Conservation (phyloP, 2,888 invertebrate genomes). For the Lasioglossum lativentre region DNA sequence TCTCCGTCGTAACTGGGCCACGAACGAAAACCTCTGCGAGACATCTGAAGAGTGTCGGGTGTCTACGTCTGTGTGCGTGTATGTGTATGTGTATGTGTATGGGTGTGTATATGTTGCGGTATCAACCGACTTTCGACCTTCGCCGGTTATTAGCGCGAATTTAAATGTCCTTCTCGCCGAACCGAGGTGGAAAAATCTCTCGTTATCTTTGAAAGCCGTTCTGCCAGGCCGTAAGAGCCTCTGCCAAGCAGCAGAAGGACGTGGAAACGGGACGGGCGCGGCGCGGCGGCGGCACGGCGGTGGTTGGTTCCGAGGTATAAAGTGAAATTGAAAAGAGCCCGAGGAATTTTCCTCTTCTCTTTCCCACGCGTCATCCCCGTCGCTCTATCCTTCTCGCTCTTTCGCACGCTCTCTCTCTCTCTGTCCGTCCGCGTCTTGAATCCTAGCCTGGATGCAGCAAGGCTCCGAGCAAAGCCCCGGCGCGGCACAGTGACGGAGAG, state of each 20-base stretch:
- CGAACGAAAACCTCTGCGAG: constrained; percentile 32
- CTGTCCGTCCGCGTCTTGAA: constrained; percentile 11
- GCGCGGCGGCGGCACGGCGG: too few relatives aligned
- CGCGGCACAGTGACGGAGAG: not conserved
- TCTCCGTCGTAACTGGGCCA: constrained; percentile 33
- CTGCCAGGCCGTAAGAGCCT: constrained; percentile 39
- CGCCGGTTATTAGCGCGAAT: constrained; percentile 48
- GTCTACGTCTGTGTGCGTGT: not conserved
- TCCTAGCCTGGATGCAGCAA: constrained; percentile 32
- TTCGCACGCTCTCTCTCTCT: not conserved
- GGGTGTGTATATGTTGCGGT: not conserved
- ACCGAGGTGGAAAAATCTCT: constrained; percentile 52
- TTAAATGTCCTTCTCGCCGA: constrained; percentile 45
- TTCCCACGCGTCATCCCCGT: constrained; percentile 22
- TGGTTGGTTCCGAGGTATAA: constrained; percentile 39
- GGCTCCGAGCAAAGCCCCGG: constrained; percentile 46
- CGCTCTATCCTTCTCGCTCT: not conserved
- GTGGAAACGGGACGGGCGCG: constrained; percentile 22
- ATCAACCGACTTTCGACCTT: constrained; percentile 22
- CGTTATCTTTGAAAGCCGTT: constrained; percentile 60
- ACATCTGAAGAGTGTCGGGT: not conserved
- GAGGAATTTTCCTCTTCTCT: constrained; percentile 44
- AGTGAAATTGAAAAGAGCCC: constrained; percentile 73
- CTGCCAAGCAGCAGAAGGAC: constrained; percentile 17
- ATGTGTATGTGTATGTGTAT: too few relatives aligned